Conservation (phyloP, 2,113 vertebrate species). For the Loxodonta africana region DNA sequence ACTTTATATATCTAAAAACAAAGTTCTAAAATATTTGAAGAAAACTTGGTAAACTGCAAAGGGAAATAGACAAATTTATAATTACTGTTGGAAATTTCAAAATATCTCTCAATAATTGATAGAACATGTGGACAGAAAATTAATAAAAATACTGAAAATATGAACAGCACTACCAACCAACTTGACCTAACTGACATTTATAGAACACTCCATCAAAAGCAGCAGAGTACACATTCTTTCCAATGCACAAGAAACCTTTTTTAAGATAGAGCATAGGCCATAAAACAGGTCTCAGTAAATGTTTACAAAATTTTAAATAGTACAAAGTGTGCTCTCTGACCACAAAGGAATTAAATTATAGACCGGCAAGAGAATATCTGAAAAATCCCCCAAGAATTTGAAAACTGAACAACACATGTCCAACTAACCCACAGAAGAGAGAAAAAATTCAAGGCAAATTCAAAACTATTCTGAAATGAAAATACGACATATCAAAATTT, state of each 20-base stretch:
- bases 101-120: not conserved
- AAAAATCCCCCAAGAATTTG: not conserved
- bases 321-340: not conserved
- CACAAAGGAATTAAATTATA: slow-evolving; percentile 1
- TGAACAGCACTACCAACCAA: not conserved
- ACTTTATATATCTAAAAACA: not conserved
- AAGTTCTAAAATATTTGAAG: slow-evolving; percentile 6
- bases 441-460: not conserved
- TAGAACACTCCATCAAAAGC: not conserved
- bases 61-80: not conserved
- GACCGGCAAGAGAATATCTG: not conserved
- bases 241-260: not conserved
- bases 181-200: not conserved
- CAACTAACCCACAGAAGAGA: not conserved
- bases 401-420: not conserved
- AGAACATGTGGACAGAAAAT: not conserved
- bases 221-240: not conserved
- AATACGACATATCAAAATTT: not conserved
- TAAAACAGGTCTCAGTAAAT: not conserved
- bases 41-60: not conserved
- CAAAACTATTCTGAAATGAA: not conserved
- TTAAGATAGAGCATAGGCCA: not conserved
- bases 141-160: not conserved
- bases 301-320: not conserved
- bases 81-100: not conserved